Evolutionary conservation across 2,113 vertebrate genomes (phyloP).

Genomic region (Siniperca chuatsi): DNA sequence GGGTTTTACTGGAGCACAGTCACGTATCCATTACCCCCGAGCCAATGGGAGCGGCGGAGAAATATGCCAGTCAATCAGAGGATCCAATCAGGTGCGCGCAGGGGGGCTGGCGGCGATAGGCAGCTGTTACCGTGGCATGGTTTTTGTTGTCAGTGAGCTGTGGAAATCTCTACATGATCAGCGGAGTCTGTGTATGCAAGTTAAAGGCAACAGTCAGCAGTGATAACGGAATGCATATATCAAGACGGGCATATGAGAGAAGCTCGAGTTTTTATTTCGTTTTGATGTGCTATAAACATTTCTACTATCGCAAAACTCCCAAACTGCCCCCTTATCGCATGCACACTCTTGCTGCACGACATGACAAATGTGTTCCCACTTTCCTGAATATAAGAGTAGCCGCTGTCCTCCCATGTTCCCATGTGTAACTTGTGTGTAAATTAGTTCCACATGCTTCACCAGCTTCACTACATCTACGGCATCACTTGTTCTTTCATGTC

Average conservation of each 20-base stretch:
- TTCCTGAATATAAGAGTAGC: slow-evolving; percentile 23
- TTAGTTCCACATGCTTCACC: slow-evolving; percentile 41
- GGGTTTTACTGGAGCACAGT: slow-evolving; percentile 50
- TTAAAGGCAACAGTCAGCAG: slow-evolving; percentile 42
- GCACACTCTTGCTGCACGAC: slow-evolving; percentile 33
- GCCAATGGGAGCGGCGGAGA: slow-evolving; percentile 59
- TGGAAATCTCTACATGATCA: slow-evolving; percentile 64
- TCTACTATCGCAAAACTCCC: slow-evolving; percentile 26
- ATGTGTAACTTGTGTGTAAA: slow-evolving; percentile 42
- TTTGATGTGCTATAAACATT: slow-evolving; percentile 41
- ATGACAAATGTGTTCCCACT: slow-evolving; percentile 24
- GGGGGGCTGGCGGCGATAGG: slow-evolving; percentile 60
- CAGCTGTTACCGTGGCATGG: slow-evolving; percentile 78
- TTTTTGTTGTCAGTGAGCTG: slow-evolving; percentile 74
- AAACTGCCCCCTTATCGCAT: slow-evolving; percentile 21
- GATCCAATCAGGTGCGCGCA: slow-evolving; percentile 58
- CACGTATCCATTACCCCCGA: not conserved
- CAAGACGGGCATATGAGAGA: slow-evolving; percentile 30
- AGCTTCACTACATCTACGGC: slow-evolving; percentile 30
- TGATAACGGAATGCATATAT: slow-evolving; percentile 48
- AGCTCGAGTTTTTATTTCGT: slow-evolving; percentile 19
- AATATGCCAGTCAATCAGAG: slow-evolving; percentile 29
- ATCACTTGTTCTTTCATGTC: slow-evolving; percentile 22
- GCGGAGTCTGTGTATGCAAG: slow-evolving; percentile 28
- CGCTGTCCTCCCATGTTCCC: slow-evolving; percentile 6